Base-by-base conservation (phyloP, 2,113 vertebrate genomes). In the Corapipo altera region DNA sequence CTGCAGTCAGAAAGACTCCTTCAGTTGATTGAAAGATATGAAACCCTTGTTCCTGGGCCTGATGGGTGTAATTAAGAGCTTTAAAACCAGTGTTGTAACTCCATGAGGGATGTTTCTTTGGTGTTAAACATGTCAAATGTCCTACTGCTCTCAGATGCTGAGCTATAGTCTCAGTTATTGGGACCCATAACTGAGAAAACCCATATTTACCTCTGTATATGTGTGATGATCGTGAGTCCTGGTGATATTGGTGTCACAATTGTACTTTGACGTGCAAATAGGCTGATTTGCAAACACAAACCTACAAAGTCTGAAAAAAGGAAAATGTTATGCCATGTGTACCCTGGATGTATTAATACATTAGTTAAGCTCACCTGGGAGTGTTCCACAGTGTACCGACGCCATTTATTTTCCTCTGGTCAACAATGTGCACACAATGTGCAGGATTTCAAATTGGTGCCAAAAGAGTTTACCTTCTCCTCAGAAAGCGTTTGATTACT, bases 1-100 rank as follows among this genome's bases (percentile, higher is more conserved):
- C 49, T 27, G 67, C 91, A 96, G 95, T 93, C 93, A 67, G 78
- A 51, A 91, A 94, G 96, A 54, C 89, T 94, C 94, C 94, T 91
- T 58, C 22, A 73, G 58, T 35, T 95, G 96, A 97, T 94, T 37
- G 81, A 91, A 93, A 95, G 94, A 96, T 95, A 96, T 5, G 41
- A 93, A 92, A 71, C 32, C 37, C 78, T 85, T 82, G 43, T 82
- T 95, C 54, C 78, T 79, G 46, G 72, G 18, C 44, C 74, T 43
- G 52, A 79, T 1, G 3, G n/a, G n/a, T 96, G 58, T 96, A 96
- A 95, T 97, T 95, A 95, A 89, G 33, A 95, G 51, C 85, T 91
- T 94, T 88, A 79, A 72, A 85, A 89, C 82, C 85, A 62, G n/a
- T 92, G 87, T 91, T 82, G 94, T 79, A 93, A 91, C 81, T 73